Base-by-base conservation (phyloP, 1,140 invertebrate species). In the Wasmannia auropunctata region DNA sequence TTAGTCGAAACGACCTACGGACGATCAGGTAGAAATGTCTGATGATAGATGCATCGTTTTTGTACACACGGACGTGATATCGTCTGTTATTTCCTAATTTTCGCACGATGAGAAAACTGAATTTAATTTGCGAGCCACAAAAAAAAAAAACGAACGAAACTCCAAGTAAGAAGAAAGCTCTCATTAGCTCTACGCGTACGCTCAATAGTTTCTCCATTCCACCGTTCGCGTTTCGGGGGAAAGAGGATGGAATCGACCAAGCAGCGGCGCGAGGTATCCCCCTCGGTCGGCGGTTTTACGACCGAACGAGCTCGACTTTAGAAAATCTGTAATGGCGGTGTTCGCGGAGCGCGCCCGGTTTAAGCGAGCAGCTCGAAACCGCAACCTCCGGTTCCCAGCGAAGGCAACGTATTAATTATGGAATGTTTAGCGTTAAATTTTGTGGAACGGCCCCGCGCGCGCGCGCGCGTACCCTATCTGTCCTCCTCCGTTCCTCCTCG, bases 351-450 rank as follows among this genome's bases (percentile, higher is more conserved):
- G 77, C 14, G 40, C 76, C 34, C 70, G 86, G 72, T 87, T 92
- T 91, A 90, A 90, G 87, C 89, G 90, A 63, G 65, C 54, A 90
- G 77, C 79, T 80, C 69, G 69, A 91, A 92, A 95, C 94, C 94
- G 87, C 94, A 94, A 93, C 70, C 93, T 94, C 93, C 93, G 93
- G 90, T 95, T 94, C 93, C 91, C 94, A 93, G 91, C 91, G 86
- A 88, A 16, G 70, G 74, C 91, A 90, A 92, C 88, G 91, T 94
- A 95, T 95, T 95, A 94, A 95, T 95, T 95, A 93, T 79, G 89
- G 88, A 92, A 93, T 93, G 85, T 91, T 93, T 89, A 89, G 89
- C 86, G 92, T 94, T 94, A 92, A 94, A 95, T 95, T 94, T 94
- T 94, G 90, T 93, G 91, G 93, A 94, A 94, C 92, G 92, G 79